A percentile compares a stretch with the other conserved stretches of the same genome.
These are phyloP conservation scores for Drosophila carrolli DNA, from an alignment of 1,140 invertebrate species.

Conservation along the genomic window DNA sequence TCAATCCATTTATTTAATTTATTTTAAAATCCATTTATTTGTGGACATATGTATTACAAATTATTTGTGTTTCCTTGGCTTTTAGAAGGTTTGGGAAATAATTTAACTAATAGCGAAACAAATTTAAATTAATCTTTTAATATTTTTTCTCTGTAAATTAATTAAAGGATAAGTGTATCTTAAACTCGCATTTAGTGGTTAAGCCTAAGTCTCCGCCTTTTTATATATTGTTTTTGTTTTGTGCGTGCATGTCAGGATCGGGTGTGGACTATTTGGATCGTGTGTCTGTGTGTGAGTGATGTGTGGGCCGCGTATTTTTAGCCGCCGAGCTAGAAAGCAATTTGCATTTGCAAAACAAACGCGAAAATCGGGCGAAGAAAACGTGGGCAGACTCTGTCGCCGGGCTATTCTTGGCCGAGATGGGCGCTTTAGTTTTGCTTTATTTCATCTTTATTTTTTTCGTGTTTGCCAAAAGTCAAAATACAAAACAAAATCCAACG, in stretches of 20 bases:
- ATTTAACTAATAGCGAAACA: no score
- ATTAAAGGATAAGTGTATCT: constrained; percentile 28
- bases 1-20: no score
- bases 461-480: constrained; percentile 58
- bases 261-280: constrained; percentile 44
- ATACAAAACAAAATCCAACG: constrained; percentile 42
- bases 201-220: constrained; percentile 23
- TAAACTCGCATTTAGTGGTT: constrained; percentile 22
- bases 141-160: constrained; percentile 27
- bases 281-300: constrained; percentile 5
- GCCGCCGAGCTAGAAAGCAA: constrained; percentile 56
- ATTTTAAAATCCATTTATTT: no score
- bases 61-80: no score
- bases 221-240: constrained; percentile 1
- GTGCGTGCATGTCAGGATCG: constrained; percentile 30
- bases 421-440: constrained; percentile 31
- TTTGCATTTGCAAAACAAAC: constrained; percentile 58
- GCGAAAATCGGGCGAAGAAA: constrained; percentile 58
- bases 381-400: constrained; percentile 64
- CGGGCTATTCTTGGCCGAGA: constrained; percentile 36
- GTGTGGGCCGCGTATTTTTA: constrained; percentile 62
- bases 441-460: constrained; percentile 60
- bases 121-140: not conserved
- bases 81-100: no score
- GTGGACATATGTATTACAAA: no score